Conservation (phyloP, 2,797 vertebrate species). For the Peromyscus aztecus region DNA sequence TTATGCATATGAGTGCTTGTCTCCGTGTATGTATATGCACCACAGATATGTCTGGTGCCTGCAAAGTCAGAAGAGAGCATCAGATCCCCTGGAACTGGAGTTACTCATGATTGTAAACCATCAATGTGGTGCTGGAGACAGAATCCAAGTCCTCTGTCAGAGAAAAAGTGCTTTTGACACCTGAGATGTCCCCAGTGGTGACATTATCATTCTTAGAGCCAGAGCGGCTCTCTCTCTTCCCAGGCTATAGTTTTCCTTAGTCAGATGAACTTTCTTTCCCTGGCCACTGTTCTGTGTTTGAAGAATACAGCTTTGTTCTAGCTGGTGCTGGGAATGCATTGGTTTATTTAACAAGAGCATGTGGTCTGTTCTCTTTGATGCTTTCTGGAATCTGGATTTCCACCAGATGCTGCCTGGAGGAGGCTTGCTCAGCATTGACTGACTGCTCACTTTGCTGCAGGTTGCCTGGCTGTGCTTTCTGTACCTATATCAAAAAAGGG, state of each 20-base stretch:
- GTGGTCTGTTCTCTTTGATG: neutral
- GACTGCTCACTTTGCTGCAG: neutral
- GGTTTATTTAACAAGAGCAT: conserved; percentile 3
- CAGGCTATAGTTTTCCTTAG: neutral
- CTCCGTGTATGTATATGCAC: too few relatives aligned
- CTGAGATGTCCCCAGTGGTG: too few relatives aligned
- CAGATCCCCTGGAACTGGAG: neutral
- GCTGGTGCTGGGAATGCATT: neutral
- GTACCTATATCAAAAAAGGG: neutral
- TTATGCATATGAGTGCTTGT: neutral
- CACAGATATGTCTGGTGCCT: neutral
- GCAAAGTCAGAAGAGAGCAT: neutral
- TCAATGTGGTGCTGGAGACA: neutral
- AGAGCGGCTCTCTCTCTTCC: neutral
- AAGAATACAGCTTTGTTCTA: neutral
- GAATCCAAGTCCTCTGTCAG: neutral
- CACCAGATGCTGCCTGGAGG: neutral
- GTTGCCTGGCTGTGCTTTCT: neutral
- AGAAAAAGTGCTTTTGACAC: neutral
- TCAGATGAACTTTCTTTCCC: conserved; percentile 11
- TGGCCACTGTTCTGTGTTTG: neutral
- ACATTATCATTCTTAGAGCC: neutral
- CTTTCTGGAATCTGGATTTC: neutral
- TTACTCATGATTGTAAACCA: neutral
- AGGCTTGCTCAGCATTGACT: neutral